These are phyloP conservation scores for Pecten maximus DNA, from an alignment of 2,888 invertebrate genomes.

Conservation along the genomic window DNA sequence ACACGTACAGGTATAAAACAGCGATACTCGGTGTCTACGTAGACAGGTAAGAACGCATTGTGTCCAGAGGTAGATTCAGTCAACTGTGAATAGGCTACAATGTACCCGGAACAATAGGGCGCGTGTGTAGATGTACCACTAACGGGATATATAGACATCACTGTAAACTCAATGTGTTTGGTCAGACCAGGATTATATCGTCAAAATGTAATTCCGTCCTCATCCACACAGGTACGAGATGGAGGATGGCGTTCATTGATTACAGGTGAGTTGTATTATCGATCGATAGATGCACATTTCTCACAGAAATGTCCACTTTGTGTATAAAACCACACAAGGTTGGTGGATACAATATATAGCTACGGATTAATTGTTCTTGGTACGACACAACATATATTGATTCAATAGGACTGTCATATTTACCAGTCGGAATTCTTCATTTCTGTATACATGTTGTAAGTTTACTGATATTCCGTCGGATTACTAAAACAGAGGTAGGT, in stretches of 20 bases:
- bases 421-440: background rate
- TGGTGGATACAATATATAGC: background rate
- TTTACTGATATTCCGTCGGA: too few species aligned
- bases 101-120: background rate
- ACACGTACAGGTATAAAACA: background rate
- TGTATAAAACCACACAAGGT: background rate
- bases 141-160: background rate
- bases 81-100: background rate
- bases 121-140: background rate
- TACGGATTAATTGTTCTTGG: background rate
- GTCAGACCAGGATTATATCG: background rate
- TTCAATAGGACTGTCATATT: background rate
- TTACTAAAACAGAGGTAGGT: too few species aligned
- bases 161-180: background rate
- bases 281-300: background rate
- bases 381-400: background rate
- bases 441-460: background rate
- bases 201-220: background rate
- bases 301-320: background rate
- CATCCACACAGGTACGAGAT: background rate
- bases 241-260: background rate
- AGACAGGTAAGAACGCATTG: constrained; percentile 7
- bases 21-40: background rate
- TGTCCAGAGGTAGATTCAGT: background rate
- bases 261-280: constrained; percentile 9